Evolutionary conservation across 2,797 vertebrate genomes (phyloP).

Genomic region (Sebastes taczanowskii): DNA sequence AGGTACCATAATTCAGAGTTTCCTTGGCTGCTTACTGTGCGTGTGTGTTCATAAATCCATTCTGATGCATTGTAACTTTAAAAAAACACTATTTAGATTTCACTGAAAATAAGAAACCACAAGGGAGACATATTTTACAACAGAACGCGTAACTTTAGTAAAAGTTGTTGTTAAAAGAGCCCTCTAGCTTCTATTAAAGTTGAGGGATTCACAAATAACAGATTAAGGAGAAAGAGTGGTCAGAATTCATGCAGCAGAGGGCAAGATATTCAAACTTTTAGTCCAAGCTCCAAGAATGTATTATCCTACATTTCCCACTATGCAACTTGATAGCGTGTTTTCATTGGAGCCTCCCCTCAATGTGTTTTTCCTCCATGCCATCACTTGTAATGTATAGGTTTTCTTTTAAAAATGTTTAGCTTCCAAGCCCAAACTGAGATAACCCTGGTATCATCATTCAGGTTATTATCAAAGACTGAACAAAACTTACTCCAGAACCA

Average conservation of each 20-base stretch:
- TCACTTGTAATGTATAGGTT: neutral
- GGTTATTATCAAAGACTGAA: neutral
- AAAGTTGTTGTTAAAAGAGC: neutral
- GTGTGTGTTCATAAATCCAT: slow-evolving; percentile 11
- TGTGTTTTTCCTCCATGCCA: neutral
- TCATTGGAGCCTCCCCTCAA: neutral
- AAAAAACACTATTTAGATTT: slow-evolving; percentile 17
- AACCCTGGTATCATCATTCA: neutral
- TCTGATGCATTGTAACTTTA: neutral
- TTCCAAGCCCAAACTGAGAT: neutral
- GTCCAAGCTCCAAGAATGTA: neutral
- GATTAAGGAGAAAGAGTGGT: neutral
- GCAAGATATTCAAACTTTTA: neutral
- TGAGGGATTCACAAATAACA: neutral
- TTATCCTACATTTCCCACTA: neutral
- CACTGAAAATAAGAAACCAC: neutral
- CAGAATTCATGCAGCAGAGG: neutral
- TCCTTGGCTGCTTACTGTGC: neutral
- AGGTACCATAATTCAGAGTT: neutral
- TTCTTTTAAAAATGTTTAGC: neutral
- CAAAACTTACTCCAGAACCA: neutral
- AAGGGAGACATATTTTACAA: neutral
- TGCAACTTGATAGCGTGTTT: neutral
- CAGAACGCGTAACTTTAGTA: neutral
- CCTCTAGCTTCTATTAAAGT: neutral